Evolutionary conservation across 2,888 invertebrate genomes (phyloP), one percentile per base, ranked within the genome.

Genomic region (Chesias legatella): DNA sequence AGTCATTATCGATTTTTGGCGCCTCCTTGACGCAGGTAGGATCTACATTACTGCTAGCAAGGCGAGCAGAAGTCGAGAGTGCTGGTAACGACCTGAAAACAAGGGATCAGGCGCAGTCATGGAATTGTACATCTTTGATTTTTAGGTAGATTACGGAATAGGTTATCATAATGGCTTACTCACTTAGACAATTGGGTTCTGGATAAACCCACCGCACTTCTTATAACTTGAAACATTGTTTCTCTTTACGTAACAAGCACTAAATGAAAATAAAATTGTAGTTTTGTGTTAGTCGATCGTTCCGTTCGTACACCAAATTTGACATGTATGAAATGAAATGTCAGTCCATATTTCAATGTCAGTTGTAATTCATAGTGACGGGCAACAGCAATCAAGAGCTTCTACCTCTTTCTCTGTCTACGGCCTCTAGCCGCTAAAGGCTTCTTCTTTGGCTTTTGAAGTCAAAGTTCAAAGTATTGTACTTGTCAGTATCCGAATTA

Each of bases 1-100:
- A 26, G n/a, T 84, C 80, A 49, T 88, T 71, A 32, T 91, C 90
- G 29, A 91, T 81, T 41, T 61, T 79, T 0, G 86, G 82, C 3
- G 90, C 88, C 55, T 90, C 90, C 33, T 79, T 83, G 4, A 67
- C 58, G 23, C 59, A 48, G 1, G 53, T 49, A 4, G 79, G 76
- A 43, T 84, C 79, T 6, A 48, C 36, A 10, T 57, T 3, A 9
- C 13, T 7, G 21, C 27, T 52, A 0, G 53, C 42, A 30, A 36
- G 31, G 7, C 52, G 51, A 26, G 62, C 9, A 36, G 57, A 60
- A 27, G 75, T 73, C 27, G 84, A 75, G 35, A 79, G 73, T 1
- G 77, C 68, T 38, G 83, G 78, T 7, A 79, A 46, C 1, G 77
- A 78, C 52, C 86, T 88, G 56, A 26, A 68, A 63, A 48, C 35